phyloP scores from a whole-genome alignment of 2,797 vertebrate species.

The Brotula barbata region DNA sequence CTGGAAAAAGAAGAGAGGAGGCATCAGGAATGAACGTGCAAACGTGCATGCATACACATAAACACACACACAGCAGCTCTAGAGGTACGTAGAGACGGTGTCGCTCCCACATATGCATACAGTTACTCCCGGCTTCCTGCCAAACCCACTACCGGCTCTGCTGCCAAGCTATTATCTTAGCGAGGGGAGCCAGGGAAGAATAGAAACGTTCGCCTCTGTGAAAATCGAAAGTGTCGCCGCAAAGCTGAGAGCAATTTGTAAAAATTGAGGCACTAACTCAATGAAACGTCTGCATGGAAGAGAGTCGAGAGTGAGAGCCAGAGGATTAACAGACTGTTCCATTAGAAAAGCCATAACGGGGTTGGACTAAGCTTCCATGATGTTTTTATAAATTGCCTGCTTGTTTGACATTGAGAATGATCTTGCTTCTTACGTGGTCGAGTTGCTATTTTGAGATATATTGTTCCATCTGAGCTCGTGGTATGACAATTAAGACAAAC shows the following conservation, averaged over 20 bases:
- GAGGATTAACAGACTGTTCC: constrained; percentile 78
- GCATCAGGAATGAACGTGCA: constrained; percentile 16
- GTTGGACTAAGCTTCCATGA: constrained; percentile 77
- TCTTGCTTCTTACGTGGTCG: constrained; percentile 19
- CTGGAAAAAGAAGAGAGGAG: constrained; percentile 1
- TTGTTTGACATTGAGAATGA: constrained; percentile 73
- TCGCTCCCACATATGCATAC: constrained; percentile 36
- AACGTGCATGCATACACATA: constrained; percentile 18
- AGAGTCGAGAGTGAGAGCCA: constrained; percentile 63
- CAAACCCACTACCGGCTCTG: constrained; percentile 58
- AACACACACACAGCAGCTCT: constrained; percentile 37
- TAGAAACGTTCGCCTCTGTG: constrained; percentile 72
- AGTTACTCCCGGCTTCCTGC: constrained; percentile 50
- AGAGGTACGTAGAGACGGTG: constrained; percentile 44
- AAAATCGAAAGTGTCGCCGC: constrained; percentile 77
- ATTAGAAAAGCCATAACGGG: constrained; percentile 78
- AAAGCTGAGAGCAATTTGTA: constrained; percentile 79
- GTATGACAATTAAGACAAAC: no score
- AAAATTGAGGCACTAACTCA: constrained; percentile 75
- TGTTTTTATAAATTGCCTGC: constrained; percentile 77
- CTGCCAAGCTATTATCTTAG: constrained; percentile 76
- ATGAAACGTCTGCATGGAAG: constrained; percentile 75
- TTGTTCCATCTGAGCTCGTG: no score
- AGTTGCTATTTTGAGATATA: no score
- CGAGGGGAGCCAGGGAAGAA: constrained; percentile 60